Percentiles rank a stretch among this genome's conserved stretches.
phyloP scores from a whole-genome alignment of 2,797 vertebrate genomes.

The Enteromius paludinosus region DNA sequence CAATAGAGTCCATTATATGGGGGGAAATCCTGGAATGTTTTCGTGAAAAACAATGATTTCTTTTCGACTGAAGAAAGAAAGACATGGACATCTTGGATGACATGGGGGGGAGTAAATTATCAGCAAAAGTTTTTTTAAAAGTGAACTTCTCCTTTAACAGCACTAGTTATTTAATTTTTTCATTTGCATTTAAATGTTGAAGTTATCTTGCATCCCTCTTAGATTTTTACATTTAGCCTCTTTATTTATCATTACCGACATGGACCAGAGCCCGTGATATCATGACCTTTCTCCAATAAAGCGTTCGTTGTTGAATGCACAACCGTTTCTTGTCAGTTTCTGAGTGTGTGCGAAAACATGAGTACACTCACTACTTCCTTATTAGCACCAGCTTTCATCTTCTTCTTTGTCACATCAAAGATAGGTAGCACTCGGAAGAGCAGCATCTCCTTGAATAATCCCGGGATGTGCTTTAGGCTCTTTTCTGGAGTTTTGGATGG shows the following conservation, averaged over 20 bases:
- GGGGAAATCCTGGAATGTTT: no score
- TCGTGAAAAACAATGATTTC: no score
- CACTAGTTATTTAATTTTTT: no score
- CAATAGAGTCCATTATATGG: no score
- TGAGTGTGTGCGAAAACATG: neutral
- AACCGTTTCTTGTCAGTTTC: neutral
- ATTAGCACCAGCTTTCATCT: conserved; percentile 39
- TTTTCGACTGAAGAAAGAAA: no score
- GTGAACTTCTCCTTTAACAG: no score
- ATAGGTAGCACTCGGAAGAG: conserved; percentile 2
- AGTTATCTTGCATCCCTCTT: neutral
- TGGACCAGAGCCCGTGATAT: neutral
- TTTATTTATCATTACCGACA: neutral
- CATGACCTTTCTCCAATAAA: conserved; percentile 5
- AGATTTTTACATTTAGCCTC: neutral
- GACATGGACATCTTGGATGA: no score
- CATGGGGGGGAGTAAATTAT: no score
- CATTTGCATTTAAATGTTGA: neutral
- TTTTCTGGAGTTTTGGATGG: neutral
- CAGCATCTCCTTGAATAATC: conserved; percentile 5
- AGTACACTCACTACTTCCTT: neutral
- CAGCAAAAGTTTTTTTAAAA: no score
- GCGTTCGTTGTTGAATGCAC: neutral
- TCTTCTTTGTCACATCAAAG: conserved; percentile 42
- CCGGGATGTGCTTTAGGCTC: neutral